Conservation (phyloP, 2,797 vertebrate species). For the Xyrichtys novacula region DNA sequence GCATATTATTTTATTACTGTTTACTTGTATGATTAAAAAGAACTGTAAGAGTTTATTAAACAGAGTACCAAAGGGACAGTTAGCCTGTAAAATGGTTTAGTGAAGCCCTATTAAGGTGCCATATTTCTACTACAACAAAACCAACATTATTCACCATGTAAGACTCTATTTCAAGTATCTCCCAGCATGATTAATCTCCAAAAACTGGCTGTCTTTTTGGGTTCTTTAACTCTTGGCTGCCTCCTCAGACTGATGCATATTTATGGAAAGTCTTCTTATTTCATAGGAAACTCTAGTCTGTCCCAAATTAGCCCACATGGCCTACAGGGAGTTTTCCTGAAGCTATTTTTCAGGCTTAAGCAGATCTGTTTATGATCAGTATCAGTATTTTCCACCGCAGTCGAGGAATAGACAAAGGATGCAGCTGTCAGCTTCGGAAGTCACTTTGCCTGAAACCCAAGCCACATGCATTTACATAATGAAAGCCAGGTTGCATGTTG, state of each 20-base stretch:
- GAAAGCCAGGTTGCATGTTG: conserved; percentile 23
- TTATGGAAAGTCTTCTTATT: conserved; percentile 22
- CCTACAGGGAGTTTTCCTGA: conserved; percentile 15
- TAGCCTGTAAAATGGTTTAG: too few species aligned
- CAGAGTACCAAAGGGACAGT: too few species aligned
- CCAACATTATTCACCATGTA: too few species aligned
- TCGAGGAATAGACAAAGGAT: conserved; percentile 34
- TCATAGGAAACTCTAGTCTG: conserved; percentile 15
- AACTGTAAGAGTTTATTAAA: too few species aligned
- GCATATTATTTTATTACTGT: too few species aligned
- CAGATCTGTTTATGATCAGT: conserved; percentile 18
- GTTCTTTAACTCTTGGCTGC: conserved; percentile 6
- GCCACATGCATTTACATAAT: conserved; percentile 55
- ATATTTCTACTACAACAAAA: too few species aligned
- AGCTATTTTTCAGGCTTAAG: conserved; percentile 19
- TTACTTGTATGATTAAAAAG: too few species aligned
- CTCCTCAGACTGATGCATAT: neutral
- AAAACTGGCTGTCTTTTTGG: too few species aligned
- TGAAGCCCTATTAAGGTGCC: too few species aligned
- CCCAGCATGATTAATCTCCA: too few species aligned
- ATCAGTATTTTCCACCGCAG: conserved; percentile 28
- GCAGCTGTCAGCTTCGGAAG: conserved; percentile 10
- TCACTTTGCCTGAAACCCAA: conserved; percentile 42
- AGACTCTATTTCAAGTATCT: too few species aligned
- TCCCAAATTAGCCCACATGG: conserved; percentile 16